Evolutionary conservation across 2,888 invertebrate species (phyloP), one percentile per base, ranked within the genome.

Genomic region (Pyrocoelia pectoralis): DNA sequence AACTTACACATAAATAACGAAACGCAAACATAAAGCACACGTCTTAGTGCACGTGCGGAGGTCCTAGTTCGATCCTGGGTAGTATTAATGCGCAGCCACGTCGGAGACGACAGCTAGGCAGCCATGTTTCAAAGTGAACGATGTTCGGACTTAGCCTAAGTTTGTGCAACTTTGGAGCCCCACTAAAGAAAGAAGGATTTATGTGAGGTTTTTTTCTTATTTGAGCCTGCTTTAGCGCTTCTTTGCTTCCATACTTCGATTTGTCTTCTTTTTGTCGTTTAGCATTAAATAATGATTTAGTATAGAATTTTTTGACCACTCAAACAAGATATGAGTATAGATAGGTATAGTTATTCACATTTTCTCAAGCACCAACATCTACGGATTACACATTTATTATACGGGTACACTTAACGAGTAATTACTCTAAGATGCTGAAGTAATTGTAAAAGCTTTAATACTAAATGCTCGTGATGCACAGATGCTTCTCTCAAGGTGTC

Each of bases 121-220:
- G 79, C 79, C 79, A 81, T 81, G 78, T 78, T 77, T 81, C 80
- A 81, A 78, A 76, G 77, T 80, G 80, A 80, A 79, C 79, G 79
- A 80, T 79, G 80, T 77, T 76, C 78, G 78, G 81, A 80, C 80
- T 81, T 81, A 78, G 77, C 74, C 75, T 77, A 79, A 79, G 79
- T 80, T 76, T 78, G 79, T 78, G 78, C 78, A 80, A 78, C 77
- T 80, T 79, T 72, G 75, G 76, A 75, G 72, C 74, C 75, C 72
- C 72, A 76, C 75, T 76, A 78, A 77, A 77, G 76, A 77, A 79
- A 79, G 78, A 77, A 80, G 76, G 79, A 80, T 80, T 81, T 80
- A 80, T 79, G 77, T 72, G 69, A 70, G 72, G 73, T 74, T 78
- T 79, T 79, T 76, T 77, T 74, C 71, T 69, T 71, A 67, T 72